Base-by-base conservation (phyloP, 2,797 vertebrate species). In the Urosaurus nigricauda region DNA sequence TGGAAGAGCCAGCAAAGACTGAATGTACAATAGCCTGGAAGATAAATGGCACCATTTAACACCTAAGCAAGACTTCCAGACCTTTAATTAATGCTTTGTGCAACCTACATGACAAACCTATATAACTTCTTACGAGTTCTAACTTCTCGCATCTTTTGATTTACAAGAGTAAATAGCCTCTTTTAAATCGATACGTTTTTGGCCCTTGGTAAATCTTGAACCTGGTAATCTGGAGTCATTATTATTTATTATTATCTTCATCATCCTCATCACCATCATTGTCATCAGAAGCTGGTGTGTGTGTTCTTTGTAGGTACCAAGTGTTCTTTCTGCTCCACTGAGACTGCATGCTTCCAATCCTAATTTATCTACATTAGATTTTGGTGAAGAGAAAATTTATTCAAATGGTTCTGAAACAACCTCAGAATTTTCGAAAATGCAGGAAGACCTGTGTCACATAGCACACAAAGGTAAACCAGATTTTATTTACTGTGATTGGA, bases 341-440 rank as follows among this genome's bases (percentile, higher is more conserved):
- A 98, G 99, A 93, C 97, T 99, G 17, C 99, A 99, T 51, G 98
- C 99, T 87, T 99, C 99, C 83, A 99, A 99, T 96, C 99, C 99
- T 35, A 99, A 99, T 95, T 98, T 99, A 91, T 99, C 98, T 93
- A 98, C 98, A 1, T 97, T 98, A 87, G 98, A 98, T 85, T 97
- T 98, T 89, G 96, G 94, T 90, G 98, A 97, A 80, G 98, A 98
- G 87, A 98, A 98, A 92, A 95, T 94, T 60, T 98, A 98, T 92
- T 96, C 97, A 0, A 98, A 98, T 93, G 97, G 97, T 71, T 96
- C 97, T 71, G 98, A 99, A 91, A 97, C 97, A 19, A 93, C 98
- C 6, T 96, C 98, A 83, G 98, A 99, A n/a, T 98, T 98, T 93
- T 97, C 98, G 92, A 99, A 98, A 96, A 97, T 99, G 96, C 99